phyloP scores from a whole-genome alignment of 2,888 invertebrate species.

The Fabriciana adippe region DNA sequence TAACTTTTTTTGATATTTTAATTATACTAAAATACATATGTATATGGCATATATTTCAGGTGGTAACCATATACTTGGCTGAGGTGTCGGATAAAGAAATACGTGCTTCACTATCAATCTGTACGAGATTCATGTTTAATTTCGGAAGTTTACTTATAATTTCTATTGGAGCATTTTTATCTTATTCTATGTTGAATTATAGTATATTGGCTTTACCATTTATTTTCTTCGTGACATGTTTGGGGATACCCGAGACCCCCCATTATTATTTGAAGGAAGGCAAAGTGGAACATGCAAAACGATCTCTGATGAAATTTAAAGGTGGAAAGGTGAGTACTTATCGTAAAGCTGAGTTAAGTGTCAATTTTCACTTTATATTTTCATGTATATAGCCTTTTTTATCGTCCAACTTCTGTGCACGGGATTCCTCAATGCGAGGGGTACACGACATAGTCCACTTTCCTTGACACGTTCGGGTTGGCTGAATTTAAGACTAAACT shows the following conservation, averaged over 20 bases:
- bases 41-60: constrained; percentile 53
- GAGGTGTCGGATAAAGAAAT: constrained; percentile 74
- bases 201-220: constrained; percentile 68
- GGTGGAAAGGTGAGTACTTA: constrained; percentile 52
- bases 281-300: constrained; percentile 66
- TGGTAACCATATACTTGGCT: constrained; percentile 64
- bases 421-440: too few relatives aligned
- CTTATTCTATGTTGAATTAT: constrained; percentile 65
- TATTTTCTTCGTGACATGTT: constrained; percentile 70
- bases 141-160: constrained; percentile 68
- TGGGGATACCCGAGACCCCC: constrained; percentile 83
- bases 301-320: constrained; percentile 61
- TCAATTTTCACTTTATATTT: too few relatives aligned
- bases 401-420: too few relatives aligned
- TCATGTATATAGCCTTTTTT: too few relatives aligned
- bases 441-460: too few relatives aligned
- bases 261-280: constrained; percentile 80
- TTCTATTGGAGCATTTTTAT: constrained; percentile 63
- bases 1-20: too few relatives aligned
- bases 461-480: too few relatives aligned
- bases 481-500: too few relatives aligned
- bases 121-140: constrained; percentile 59
- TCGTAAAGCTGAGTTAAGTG: neutral
- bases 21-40: too few relatives aligned
- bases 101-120: constrained; percentile 59